Evolutionary conservation across 2,888 invertebrate species (phyloP).

Genomic region (Torymus aiolomorphi): DNA sequence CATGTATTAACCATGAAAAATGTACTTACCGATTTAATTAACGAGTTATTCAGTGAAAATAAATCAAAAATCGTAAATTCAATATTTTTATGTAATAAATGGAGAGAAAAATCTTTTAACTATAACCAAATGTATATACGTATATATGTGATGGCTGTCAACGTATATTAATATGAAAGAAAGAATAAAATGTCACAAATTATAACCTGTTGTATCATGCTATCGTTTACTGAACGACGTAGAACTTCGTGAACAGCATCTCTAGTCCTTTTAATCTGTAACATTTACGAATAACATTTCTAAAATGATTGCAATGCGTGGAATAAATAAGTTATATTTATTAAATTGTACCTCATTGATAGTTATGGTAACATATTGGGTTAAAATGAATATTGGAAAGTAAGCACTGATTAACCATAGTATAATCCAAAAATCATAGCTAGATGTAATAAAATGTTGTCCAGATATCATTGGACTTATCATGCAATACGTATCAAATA

Average conservation of each 20-base stretch:
- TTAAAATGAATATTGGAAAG: not conserved
- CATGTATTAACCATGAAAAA: not conserved
- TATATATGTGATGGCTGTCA: not conserved
- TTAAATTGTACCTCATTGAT: constrained; percentile 1
- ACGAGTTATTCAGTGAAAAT: constrained; percentile 7
- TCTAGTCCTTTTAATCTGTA: constrained; percentile 3
- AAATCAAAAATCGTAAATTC: constrained; percentile 1
- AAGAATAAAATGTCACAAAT: too few species aligned
- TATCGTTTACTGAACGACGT: too few species aligned
- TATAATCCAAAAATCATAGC: not conserved
- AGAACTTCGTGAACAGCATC: not conserved
- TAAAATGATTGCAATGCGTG: too few species aligned
- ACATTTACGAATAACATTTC: not conserved
- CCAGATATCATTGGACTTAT: not conserved
- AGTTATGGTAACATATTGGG: not conserved
- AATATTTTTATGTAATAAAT: constrained; percentile 3
- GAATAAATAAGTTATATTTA: not conserved
- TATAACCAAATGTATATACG: constrained; percentile 1
- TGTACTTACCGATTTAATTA: constrained; percentile 13
- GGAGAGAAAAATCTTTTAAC: constrained; percentile 1
- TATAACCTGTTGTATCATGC: too few species aligned
- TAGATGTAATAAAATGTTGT: not conserved
- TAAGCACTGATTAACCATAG: not conserved
- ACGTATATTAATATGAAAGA: not conserved
- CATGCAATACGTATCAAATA: constrained; percentile 1